Conservation (phyloP, 2,113 vertebrate species). For the Cochlearius cochlearius region DNA sequence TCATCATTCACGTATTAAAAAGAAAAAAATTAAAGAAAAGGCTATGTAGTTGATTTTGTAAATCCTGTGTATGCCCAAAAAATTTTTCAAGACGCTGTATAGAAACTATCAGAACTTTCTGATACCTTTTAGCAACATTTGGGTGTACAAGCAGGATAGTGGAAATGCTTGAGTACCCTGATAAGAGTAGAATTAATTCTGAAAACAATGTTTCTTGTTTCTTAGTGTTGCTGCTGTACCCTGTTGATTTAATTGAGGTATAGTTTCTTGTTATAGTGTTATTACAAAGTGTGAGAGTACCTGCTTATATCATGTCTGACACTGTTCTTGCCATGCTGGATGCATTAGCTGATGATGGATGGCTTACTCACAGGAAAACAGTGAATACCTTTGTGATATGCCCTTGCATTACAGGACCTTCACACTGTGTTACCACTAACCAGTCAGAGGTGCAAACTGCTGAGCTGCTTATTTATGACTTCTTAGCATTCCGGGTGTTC, state of each 20-base stretch:
- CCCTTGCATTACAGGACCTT: neutral
- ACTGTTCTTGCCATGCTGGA: neutral
- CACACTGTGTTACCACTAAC: neutral
- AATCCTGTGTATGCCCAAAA: neutral
- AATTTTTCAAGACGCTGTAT: neutral
- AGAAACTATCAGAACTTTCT: neutral
- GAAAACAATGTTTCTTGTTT: neutral
- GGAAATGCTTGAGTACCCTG: neutral
- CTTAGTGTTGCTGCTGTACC: neutral
- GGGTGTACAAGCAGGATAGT: neutral
- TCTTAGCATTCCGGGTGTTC: neutral
- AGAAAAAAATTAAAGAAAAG: neutral
- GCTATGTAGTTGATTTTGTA: neutral
- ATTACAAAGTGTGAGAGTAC: neutral
- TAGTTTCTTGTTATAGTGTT: neutral
- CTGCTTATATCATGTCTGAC: neutral
- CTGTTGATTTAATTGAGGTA: neutral
- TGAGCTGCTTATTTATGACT: neutral
- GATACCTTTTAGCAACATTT: neutral
- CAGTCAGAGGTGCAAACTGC: neutral
- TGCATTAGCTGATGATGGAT: constrained; percentile 10
- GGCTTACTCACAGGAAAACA: neutral
- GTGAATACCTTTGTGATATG: neutral
- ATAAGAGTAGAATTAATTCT: neutral
- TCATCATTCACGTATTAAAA: neutral